Evolutionary conservation across 2,888 invertebrate genomes (phyloP), one percentile per base, ranked within the genome.

Genomic region (Cephus runcator): DNA sequence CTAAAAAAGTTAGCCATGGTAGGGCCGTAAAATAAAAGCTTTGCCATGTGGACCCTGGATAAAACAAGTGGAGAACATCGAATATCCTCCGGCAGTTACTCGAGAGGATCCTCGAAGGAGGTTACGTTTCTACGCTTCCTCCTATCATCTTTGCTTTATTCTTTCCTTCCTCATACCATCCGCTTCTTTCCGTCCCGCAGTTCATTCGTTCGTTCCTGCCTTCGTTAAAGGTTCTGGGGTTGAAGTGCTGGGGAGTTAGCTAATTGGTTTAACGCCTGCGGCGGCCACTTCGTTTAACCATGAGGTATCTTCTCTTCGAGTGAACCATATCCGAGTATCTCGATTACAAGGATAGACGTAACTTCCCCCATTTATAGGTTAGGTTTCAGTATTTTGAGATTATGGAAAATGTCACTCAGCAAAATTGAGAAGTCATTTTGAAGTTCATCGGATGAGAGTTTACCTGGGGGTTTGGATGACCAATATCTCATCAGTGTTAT

Each of bases 221-320:
- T 88, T 88, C 86, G 86, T 87, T 88, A 88, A 87, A 84, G 87
- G 86, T 87, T 88, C 85, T 85, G 85, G 83, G 85, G 86, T 84
- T 83, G 84, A 89, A 88, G 86, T 86, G 86, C 88, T 85, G 84
- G 84, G 81, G 88, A 89, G 89, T 89, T 89, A 87, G 87, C 88
- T 89, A 89, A 89, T 89, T 89, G 89, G 89, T 89, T 89, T 86
- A 88, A 87, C 86, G 88, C 89, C 88, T 83, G 85, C 79, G 88
- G 89, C 89, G 82, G 83, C 83, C 83, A 85, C 85, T 87, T 83
- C 79, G 80, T 81, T 85, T 86, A 86, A 86, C 86, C 83, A 80
- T 83, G 83, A 81, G 80, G 87, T 86, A 88, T 88, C 79, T 73
- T 56, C 75, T 73, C 40, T 23, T 40, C 40, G 40, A 40, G 40